Percentiles rank a stretch among this genome's conserved stretches.
Evolutionary conservation across 2,797 vertebrate species (phyloP).

Genomic region (Amphiprion clarkii): DNA sequence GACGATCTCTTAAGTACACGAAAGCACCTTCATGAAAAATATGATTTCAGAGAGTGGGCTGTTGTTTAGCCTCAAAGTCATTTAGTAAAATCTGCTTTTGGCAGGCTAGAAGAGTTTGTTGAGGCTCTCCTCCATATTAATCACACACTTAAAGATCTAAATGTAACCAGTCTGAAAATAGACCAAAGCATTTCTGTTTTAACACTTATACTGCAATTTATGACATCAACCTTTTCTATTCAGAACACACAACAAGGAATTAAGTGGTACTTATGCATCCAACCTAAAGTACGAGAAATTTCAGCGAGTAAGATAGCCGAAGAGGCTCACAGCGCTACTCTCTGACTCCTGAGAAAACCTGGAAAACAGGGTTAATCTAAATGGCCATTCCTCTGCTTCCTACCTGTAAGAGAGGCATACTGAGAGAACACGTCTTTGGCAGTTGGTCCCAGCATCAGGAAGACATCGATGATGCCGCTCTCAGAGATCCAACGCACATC

Average conservation of each 20-base stretch:
- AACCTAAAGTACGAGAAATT: neutral
- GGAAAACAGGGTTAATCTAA: neutral
- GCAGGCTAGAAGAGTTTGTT: too few species aligned
- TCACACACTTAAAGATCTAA: too few species aligned
- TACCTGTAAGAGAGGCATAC: slow-evolving; percentile 93
- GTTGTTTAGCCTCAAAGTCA: neutral
- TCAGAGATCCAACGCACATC: slow-evolving; percentile 97
- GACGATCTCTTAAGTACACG: too few species aligned
- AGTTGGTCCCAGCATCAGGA: slow-evolving; percentile 91
- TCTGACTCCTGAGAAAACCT: neutral
- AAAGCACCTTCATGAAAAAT: too few species aligned
- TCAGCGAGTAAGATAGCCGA: neutral
- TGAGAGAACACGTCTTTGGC: slow-evolving; percentile 88
- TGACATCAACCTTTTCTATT: too few species aligned
- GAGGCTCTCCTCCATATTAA: too few species aligned
- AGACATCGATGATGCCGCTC: slow-evolving; percentile 93
- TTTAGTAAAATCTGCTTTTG: neutral
- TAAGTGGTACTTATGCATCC: neutral
- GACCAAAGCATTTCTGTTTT: too few species aligned
- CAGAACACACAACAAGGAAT: neutral
- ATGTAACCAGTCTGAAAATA: too few species aligned
- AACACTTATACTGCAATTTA: too few species aligned
- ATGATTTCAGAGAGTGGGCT: too few species aligned
- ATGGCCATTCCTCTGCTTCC: neutral
- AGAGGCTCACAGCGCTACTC: neutral